Evolutionary conservation across 2,888 invertebrate species (phyloP), one percentile per base, ranked within the genome.

Genomic region (Meiosimyza decipiens): DNA sequence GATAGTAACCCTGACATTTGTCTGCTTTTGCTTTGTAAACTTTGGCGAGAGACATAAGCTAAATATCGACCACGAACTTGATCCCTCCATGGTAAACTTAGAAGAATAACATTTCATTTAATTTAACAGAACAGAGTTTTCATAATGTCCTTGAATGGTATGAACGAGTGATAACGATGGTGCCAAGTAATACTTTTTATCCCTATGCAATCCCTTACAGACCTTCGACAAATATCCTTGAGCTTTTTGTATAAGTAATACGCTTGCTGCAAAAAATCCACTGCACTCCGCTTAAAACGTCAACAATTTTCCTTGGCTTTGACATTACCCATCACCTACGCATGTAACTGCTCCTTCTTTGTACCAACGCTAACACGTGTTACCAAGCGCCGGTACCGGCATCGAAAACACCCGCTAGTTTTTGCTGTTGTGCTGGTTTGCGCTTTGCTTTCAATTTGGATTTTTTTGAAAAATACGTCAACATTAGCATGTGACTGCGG

Each of bases 1-100:
- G 18, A 18, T 47, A 18, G 49, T 67, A 49, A 57, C 67, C 67
- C 67, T 67, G 67, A 67, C 67, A 67, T 67, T 67, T 67, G 55
- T 40, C 40, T 40, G 40, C 40, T 6, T 9, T 40, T 40, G 3
- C 40, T 40, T 40, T 40, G 9, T 40, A 7, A 40, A 9, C 40
- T 40, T 40, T 40, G 40, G 40, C 9, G 28, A 28, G 28, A 28
- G 4, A 6, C 9, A 7, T 40, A 40, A 9, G 1, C 9, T 40
- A 40, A 40, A 40, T 40, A 28, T 40, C 40, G 40, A 40, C 40
- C 40, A 9, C 40, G 40, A 40, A 9, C 40, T 40, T 40, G 40
- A 40, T 40, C 9, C 9, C 9, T 2, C 40, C 40, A 40, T 40
- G 40, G 40, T 40, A 40, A 40, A 40, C 40, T 40, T 40, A 9